These are phyloP conservation scores for Epinephelus cyanopodus DNA, from an alignment of 2,113 vertebrate species.

Conservation along the genomic window DNA sequence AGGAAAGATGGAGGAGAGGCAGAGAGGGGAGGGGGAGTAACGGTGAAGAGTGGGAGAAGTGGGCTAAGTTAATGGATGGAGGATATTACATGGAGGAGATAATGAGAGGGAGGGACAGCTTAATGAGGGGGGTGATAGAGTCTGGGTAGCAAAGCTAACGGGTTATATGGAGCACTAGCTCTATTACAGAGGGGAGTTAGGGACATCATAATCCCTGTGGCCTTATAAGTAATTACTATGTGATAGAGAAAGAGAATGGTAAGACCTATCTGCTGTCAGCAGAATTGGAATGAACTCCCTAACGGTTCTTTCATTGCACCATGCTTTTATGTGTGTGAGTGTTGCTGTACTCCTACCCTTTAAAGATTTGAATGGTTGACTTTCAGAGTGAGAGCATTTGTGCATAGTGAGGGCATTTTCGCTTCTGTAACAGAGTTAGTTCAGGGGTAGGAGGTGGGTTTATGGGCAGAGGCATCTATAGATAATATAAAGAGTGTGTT, in stretches of 20 bases:
- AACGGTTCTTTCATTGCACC: conserved; percentile 47
- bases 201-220: conserved; percentile 77
- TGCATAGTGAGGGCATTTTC: conserved; percentile 23
- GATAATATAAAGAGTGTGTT: conserved; percentile 10
- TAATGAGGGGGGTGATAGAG: conserved; percentile 66
- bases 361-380: conserved; percentile 51
- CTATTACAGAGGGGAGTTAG: conserved; percentile 73
- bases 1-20: conserved; percentile 37
- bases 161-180: conserved; percentile 70
- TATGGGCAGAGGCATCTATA: neutral
- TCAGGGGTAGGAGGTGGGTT: neutral
- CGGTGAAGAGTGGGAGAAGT: conserved; percentile 40
- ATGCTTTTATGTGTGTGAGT: conserved; percentile 25
- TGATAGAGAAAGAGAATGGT: conserved; percentile 72
- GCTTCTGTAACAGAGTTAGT: neutral
- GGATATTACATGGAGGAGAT: conserved; percentile 68
- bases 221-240: conserved; percentile 80
- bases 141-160: conserved; percentile 59
- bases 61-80: conserved; percentile 65
- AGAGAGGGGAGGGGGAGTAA: conserved; percentile 6
- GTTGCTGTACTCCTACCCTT: conserved; percentile 16
- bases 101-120: conserved; percentile 66
- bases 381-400: conserved; percentile 46
- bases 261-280: conserved; percentile 77
- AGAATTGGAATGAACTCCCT: conserved; percentile 75